Base-by-base conservation (phyloP, 2,797 vertebrate species). In the Lateolabrax maculatus region DNA sequence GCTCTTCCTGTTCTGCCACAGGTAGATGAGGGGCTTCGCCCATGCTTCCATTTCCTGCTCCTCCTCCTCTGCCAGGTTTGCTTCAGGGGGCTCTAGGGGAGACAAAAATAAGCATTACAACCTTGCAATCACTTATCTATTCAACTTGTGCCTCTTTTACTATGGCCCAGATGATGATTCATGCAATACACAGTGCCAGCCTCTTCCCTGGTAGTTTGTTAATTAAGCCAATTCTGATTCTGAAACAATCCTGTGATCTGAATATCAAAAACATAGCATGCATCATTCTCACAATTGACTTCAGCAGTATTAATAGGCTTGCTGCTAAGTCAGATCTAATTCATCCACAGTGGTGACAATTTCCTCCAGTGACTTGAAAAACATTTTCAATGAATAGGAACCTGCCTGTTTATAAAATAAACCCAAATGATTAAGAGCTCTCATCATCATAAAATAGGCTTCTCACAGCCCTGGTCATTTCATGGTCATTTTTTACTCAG, bases 21-120 rank as follows among this genome's bases (percentile, higher is more conserved):
- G 95, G 83, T 96, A 93, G 46, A 97, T 75, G 56, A 99, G 95
- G 82, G 98, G 98, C 86, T 95, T 97, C 9, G 98, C 98, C 98
- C 98, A 99, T 2, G 86, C 85, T 82, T 99, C 97, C 7, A 94
- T 95, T 93, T 98, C 98, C 84, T 95, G 94, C 58, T 95, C 95
- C 78, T 97, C 97, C 34, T 91, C 91, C 39, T 92, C 93, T 25
- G 55, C 87, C 57, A 88, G 89, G 78, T 91, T 88, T 69, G 91
- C 89, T 73, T 97, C 97, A 57, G 92, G 91, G 74, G 96, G 90
- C 85, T 99, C 97, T 98, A 90, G 90, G 71, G 16, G 80, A 86
- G 64, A 83, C 44, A 67, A 29, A 81, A 64, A 37, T 65, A 70
- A 84, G 29, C 27, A 67, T 85, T 76, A 84, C 36, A 81, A 72